Conservation (phyloP, 2,888 invertebrate species). For the Villa cingulata region DNA sequence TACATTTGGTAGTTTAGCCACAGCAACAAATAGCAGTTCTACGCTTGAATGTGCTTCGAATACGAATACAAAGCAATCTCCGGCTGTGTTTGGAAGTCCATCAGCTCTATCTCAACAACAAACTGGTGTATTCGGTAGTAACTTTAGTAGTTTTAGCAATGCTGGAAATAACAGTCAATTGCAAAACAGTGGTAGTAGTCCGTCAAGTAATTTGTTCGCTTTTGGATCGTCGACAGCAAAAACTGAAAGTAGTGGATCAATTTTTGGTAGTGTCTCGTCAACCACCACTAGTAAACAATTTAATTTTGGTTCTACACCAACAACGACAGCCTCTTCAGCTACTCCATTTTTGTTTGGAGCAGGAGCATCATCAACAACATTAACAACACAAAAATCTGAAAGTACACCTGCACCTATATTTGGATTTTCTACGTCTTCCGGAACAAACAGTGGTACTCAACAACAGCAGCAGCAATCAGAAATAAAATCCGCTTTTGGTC, state of each 20-base stretch:
- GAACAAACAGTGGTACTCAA: background rate
- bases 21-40: background rate
- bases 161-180: constrained; percentile 1
- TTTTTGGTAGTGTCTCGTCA: constrained; percentile 9
- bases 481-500: constrained; percentile 18
- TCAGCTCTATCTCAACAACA: background rate
- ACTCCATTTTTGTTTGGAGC: background rate
- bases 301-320: constrained; percentile 2
- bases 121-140: constrained; percentile 12
- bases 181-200: constrained; percentile 1
- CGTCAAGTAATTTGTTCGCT: constrained; percentile 6
- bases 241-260: background rate
- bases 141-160: constrained; percentile 1
- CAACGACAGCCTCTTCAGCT: constrained; percentile 4
- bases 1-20: background rate
- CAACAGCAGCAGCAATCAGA: constrained; percentile 1
- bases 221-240: constrained; percentile 5
- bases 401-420: constrained; percentile 5
- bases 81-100: constrained; percentile 6
- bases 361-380: background rate
- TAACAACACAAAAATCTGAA: constrained; percentile 3
- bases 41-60: constrained; percentile 3
- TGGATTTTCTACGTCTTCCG: background rate
- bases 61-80: constrained; percentile 4
- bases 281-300: constrained; percentile 2